Percentiles rank a stretch among this genome's conserved stretches.
phyloP scores from a whole-genome alignment of 2,888 invertebrate genomes.

The Ceriagrion tenellum region DNA sequence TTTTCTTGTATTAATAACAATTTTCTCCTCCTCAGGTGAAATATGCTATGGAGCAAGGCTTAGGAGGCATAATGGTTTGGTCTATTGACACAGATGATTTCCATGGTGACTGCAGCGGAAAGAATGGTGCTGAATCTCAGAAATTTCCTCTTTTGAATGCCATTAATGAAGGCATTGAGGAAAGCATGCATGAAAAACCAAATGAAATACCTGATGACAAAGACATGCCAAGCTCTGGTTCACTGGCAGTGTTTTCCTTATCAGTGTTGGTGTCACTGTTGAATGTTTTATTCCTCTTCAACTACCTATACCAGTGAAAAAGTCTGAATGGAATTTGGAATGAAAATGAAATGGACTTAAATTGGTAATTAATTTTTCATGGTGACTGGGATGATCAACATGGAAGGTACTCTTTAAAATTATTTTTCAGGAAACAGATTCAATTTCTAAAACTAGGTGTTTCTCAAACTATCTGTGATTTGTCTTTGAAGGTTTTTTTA shows the following conservation, averaged over 20 bases:
- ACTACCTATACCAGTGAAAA: background rate
- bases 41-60: slow-evolving; percentile 82
- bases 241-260: background rate
- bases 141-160: slow-evolving; percentile 87
- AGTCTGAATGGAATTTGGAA: background rate
- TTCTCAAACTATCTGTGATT: background rate
- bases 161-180: slow-evolving; percentile 84
- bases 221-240: background rate
- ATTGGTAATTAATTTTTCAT: background rate
- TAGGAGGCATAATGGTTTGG: slow-evolving; percentile 94
- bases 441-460: background rate
- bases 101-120: slow-evolving; percentile 82
- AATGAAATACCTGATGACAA: slow-evolving; percentile 49
- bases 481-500: background rate
- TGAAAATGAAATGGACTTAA: background rate
- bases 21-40: slow-evolving; percentile 70
- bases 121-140: slow-evolving; percentile 72
- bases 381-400: background rate
- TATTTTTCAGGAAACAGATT: background rate
- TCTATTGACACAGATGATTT: slow-evolving; percentile 94
- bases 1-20: no score
- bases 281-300: background rate
- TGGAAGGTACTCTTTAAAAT: background rate
- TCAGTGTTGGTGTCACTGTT: background rate
- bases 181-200: slow-evolving; percentile 77